phyloP scores from a whole-genome alignment of 2,888 invertebrate genomes.

The Augochlorella aurata region DNA sequence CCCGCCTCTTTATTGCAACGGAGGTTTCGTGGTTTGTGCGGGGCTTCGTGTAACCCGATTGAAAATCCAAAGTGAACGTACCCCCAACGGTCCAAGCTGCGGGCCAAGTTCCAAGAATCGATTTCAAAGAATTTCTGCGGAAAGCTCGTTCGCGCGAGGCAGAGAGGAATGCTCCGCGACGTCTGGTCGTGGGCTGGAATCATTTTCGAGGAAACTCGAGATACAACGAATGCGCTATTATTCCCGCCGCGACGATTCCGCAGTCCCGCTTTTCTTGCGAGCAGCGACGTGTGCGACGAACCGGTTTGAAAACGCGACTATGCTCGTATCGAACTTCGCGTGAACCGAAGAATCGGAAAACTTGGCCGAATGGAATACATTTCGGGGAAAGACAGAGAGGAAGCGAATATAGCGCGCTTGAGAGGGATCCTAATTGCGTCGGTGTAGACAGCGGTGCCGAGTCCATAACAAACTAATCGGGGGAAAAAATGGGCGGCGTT shows the following conservation, averaged over 20 bases:
- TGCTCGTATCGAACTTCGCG: neutral
- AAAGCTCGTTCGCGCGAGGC: too few relatives aligned
- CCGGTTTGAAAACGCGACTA: neutral
- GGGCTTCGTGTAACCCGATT: neutral
- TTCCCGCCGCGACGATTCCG: too few relatives aligned
- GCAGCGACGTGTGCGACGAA: neutral
- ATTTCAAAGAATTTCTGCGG: too few relatives aligned
- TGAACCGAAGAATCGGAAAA: neutral
- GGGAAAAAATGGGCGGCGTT: slow-evolving; percentile 11
- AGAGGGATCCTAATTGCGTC: slow-evolving; percentile 20
- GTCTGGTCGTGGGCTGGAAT: too few relatives aligned
- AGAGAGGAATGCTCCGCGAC: too few relatives aligned
- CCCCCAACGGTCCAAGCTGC: neutral
- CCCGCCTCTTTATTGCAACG: too few relatives aligned
- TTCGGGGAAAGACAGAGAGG: neutral
- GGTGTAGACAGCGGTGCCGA: neutral
- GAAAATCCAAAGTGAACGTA: neutral
- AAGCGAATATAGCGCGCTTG: neutral
- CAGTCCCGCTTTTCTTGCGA: neutral
- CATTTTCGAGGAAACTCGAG: too few relatives aligned
- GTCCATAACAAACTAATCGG: slow-evolving; percentile 19
- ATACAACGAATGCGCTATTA: too few relatives aligned
- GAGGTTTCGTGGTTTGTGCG: too few relatives aligned
- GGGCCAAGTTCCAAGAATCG: neutral
- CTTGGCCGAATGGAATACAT: slow-evolving; percentile 3